Evolutionary conservation across 2,797 vertebrate genomes (phyloP), one percentile per base, ranked within the genome.

Genomic region (Mormyrops attenuatus): DNA sequence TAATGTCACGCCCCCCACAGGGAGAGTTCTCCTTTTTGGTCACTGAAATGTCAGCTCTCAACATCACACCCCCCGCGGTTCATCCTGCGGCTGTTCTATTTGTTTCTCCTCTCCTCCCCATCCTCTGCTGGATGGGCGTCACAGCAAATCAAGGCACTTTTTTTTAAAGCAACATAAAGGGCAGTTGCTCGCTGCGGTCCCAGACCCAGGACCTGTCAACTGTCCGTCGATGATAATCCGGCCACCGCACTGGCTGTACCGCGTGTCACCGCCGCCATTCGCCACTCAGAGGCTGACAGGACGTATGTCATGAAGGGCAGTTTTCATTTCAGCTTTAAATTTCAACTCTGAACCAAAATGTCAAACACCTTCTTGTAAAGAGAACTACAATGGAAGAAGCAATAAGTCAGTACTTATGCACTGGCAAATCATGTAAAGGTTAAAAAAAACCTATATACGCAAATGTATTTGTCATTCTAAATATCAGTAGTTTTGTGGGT

Each of bases 391-490:
- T 66, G 44, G 20, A 22, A 69, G 26, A 17, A 89, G 89, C 88
- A 91, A 86, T 91, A 91, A 89, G 73, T 90, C 77, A 57, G 80
- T 88, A 41, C 47, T 88, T 85, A 34, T 41, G 86, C 86, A 89
- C 57, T 87, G 69, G 30, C n/a, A 9, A 73, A 47, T 55, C 55
- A 52, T 85, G 84, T 87, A 73, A 60, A 60, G 57, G 57, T 85
- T 73, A 53, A 63, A 90, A 44, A 9, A 15, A 82, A 52, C 49
- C 20, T 26, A 63, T 87, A 77, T 55, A 55, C 13, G 11, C 73
- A 69, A 84, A 88, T 88, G 49, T 88, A 85, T 90, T 47, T 84
- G 53, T 66, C 49, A 34, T 57, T 89, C 86, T 63, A 44, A 30
- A 73, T 41, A 66, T 80, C 30, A 5, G 13, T 38, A 77, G 69